Conservation (phyloP, 2,797 vertebrate genomes). For the Propithecus perrieri region DNA sequence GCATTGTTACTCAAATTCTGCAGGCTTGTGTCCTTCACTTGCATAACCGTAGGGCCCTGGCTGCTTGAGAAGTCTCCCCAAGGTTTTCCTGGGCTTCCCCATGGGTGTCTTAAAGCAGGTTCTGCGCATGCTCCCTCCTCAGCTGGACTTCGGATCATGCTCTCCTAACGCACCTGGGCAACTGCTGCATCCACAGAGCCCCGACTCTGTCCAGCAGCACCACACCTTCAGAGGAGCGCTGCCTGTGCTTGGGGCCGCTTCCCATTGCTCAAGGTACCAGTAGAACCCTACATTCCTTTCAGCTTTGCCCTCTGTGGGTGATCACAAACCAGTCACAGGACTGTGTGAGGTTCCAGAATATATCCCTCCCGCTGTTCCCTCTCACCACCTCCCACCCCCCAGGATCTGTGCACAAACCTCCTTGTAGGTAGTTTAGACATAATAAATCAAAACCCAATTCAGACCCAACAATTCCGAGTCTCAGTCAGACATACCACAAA, state of each 20-base stretch:
- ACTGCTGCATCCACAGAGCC: not conserved
- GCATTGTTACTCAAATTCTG: not conserved
- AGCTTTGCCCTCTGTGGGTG: not conserved
- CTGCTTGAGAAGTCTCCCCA: not conserved
- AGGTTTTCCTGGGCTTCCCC: not conserved
- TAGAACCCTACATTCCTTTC: not conserved
- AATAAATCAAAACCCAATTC: slow-evolving; percentile 3
- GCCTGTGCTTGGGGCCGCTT: not conserved
- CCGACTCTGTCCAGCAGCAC: not conserved
- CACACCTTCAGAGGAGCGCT: not conserved
- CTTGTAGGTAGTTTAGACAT: not conserved
- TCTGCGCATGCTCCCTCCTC: not conserved
- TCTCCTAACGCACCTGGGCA: not conserved
- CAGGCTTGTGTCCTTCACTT: not conserved
- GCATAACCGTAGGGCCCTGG: not conserved
- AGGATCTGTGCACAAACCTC: not conserved
- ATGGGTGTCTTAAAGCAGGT: not conserved
- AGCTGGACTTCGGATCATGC: not conserved
- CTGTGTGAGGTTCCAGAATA: not conserved
- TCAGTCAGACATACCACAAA: not conserved
- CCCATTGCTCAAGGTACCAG: not conserved
- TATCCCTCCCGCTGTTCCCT: not conserved
- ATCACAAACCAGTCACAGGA: not conserved
- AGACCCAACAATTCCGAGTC: not conserved
- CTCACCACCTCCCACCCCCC: not conserved